Conservation (phyloP, 2,888 invertebrate species). For the Patella depressa region DNA sequence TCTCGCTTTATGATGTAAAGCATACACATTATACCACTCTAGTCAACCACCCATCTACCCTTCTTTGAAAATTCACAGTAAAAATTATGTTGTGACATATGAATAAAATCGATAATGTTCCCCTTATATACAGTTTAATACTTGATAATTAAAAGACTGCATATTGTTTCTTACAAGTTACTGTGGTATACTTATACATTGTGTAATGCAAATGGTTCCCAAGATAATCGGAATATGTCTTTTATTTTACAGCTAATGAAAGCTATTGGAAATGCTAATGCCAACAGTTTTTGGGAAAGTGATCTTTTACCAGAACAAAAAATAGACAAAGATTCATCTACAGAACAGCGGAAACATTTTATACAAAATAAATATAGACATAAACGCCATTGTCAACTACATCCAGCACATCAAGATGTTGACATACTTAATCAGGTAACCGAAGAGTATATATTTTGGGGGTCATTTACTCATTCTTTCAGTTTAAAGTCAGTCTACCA, state of each 20-base stretch:
- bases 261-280: slow-evolving; percentile 65
- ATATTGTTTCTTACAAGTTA: too few relatives aligned
- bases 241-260: slow-evolving; percentile 58
- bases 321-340: slow-evolving; percentile 43
- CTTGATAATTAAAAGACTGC: too few relatives aligned
- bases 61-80: too few relatives aligned
- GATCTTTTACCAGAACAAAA: slow-evolving; percentile 36
- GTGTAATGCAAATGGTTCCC: too few relatives aligned
- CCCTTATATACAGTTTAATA: too few relatives aligned
- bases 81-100: too few relatives aligned
- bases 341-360: slow-evolving; percentile 51
- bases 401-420: slow-evolving; percentile 43
- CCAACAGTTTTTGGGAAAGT: slow-evolving; percentile 65
- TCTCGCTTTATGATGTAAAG: too few relatives aligned
- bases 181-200: too few relatives aligned
- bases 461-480: neutral
- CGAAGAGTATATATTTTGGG: neutral
- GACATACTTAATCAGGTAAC: slow-evolving; percentile 60
- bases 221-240: too few relatives aligned
- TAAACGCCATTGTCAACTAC: slow-evolving; percentile 52
- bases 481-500: neutral
- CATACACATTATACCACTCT: too few relatives aligned
- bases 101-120: too few relatives aligned
- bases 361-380: slow-evolving; percentile 61
- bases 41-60: too few relatives aligned